Base-by-base conservation (phyloP, 2,113 vertebrate species). In the Urocolius indicus region DNA sequence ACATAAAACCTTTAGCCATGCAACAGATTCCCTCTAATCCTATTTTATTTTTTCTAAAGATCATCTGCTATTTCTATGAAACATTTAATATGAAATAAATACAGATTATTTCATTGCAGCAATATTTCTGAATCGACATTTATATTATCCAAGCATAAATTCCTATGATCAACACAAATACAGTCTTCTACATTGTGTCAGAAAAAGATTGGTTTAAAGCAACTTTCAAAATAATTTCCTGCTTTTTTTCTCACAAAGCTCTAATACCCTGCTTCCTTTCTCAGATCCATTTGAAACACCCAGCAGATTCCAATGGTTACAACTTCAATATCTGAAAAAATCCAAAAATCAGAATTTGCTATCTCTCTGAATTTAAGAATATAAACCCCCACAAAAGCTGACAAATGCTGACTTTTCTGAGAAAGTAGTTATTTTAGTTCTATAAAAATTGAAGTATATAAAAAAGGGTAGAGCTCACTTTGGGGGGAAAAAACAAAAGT, bases 181-280 rank as follows among this genome's bases (percentile, higher is more conserved):
- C 0, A 2, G 48, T 94, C 45, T 61, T 75, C 46, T 67, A 23
- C 52, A 80, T 65, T 77, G 57, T 49, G 49, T 65, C 82, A 86
- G 82, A 62, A 83, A 94, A 76, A 78, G 48, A 93, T 1, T 48
- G 1, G 0, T 79, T 89, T 88, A 88, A 94, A 94, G 72, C 18
- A 91, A 71, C 84, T 83, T 87, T 30, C 3, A 71, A 90, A 80
- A 30, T 43, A 19, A 16, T 78, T 84, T 78, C 68, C 61, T 77
- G 10, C 38, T 41, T 4, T 45, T 93, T 86, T 22, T 38, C 72
- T 71, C 82, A 74, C 85, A 96, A 95, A 95, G 86, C 54, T 84
- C 54, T 84, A 90, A 91, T 81, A 57, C 65, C 19, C 45, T 59
- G 18, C 80, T 96, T 96, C 93, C 79, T 88, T 83, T 77, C 75